Evolutionary conservation across 2,113 vertebrate genomes (phyloP).

Genomic region (Excalfactoria chinensis): DNA sequence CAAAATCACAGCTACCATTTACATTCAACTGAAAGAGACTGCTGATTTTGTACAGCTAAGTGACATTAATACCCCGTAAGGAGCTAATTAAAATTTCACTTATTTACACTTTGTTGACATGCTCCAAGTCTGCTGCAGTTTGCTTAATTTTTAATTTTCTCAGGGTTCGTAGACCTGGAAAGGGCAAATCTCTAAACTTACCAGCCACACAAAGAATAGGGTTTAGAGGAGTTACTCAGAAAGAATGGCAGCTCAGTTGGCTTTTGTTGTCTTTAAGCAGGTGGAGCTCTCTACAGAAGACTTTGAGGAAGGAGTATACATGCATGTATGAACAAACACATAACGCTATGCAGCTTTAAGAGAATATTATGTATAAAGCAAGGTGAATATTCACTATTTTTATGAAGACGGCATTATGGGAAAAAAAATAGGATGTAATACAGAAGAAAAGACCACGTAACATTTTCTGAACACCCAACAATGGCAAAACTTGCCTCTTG

Average conservation of each 20-base stretch:
- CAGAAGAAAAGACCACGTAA: background rate
- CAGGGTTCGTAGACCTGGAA: background rate
- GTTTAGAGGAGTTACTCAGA: background rate
- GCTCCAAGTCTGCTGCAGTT: background rate
- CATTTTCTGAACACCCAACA: background rate
- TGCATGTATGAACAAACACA: background rate
- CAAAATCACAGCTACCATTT: background rate
- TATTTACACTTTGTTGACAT: background rate
- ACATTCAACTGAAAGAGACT: background rate
- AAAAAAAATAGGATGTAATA: background rate
- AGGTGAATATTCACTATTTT: background rate
- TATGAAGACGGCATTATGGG: background rate
- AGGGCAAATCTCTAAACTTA: background rate
- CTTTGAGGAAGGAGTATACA: background rate
- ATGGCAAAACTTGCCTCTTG: background rate
- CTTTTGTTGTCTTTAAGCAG: background rate
- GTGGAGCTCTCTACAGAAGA: background rate
- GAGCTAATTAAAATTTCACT: background rate
- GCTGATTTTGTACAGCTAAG: background rate
- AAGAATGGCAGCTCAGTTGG: background rate
- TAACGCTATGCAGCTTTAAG: background rate
- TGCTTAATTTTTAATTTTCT: background rate
- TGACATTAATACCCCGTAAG: background rate
- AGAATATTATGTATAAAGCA: background rate
- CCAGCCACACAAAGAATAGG: background rate